Evolutionary conservation across 2,113 vertebrate genomes (phyloP).

Genomic region (Coturnix japonica): DNA sequence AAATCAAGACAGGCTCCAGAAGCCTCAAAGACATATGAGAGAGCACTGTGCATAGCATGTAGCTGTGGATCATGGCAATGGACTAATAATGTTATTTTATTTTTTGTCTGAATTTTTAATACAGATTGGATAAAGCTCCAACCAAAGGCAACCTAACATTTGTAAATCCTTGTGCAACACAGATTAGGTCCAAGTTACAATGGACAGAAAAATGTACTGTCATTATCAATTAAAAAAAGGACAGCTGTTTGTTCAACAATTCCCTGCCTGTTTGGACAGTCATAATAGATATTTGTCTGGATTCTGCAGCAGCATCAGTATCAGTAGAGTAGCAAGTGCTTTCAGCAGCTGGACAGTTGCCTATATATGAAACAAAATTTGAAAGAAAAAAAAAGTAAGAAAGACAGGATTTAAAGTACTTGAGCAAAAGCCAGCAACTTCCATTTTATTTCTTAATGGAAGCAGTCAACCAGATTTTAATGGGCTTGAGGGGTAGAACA

Average conservation of each 20-base stretch:
- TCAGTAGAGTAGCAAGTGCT: neutral
- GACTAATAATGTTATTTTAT: neutral
- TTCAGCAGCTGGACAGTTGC: neutral
- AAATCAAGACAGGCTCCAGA: neutral
- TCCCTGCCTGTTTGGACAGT: neutral
- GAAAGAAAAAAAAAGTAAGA: too few relatives aligned
- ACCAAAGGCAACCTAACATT: neutral
- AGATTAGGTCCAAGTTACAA: neutral
- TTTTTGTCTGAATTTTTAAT: neutral
- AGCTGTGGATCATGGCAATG: neutral
- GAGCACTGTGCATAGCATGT: accelerated
- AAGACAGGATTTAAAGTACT: neutral
- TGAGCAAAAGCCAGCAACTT: neutral
- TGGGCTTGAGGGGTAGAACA: neutral
- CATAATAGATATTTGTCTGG: neutral
- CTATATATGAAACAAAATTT: neutral
- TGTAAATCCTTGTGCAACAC: neutral
- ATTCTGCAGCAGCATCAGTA: neutral
- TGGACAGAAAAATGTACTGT: neutral
- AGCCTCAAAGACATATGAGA: neutral
- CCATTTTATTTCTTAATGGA: neutral
- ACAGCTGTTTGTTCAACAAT: neutral
- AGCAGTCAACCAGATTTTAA: neutral
- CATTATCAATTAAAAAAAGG: neutral
- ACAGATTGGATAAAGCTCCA: neutral